Base-by-base conservation (phyloP, 2,888 invertebrate genomes). In the Mythimna ferrago region DNA sequence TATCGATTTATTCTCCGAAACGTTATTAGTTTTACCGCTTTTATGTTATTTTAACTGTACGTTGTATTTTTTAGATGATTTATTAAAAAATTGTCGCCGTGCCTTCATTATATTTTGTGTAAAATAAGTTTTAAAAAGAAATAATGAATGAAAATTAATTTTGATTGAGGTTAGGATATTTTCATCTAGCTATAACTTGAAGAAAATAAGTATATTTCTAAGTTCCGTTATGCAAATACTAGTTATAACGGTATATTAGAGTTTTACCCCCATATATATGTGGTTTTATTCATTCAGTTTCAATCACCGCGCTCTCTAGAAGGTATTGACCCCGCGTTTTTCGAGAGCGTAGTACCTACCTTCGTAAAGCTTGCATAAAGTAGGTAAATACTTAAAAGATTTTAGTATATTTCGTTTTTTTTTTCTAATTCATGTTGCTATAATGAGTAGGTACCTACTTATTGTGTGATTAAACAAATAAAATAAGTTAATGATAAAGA, bases 1-100 rank as follows among this genome's bases (percentile, higher is more conserved):
- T 85, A 86, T 86, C 76, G 86, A 86, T 86, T 86, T 86, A 74
- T 80, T 78, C 48, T 51, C 19, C 44, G 61, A 83, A 75, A 82
- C 61, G 62, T 65, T 82, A 79, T 74, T 83, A 83, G 72, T 80
- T 84, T 85, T 82, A 56, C 74, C 71, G 80, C 58, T 74, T 74
- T 56, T 82, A 68, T 72, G 71, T 56, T 61, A 54, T 66, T 67
- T 63, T 70, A 16, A 53, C 2, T 58, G 35, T 41, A 72, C 11
- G 48, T 63, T 75, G 44, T 35, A 51, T 61, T n/a, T 38, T 71
- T 48, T 48, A 6, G 6, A 19, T 2, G 7, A 10, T 44, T 32
- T 6, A 14, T 21, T 66, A 11, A 41, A 65, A n/a, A 26, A 26
- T 10, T 6, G 2, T 9, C 3, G 0, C 26, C 5, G 11, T n/a